phyloP scores from a whole-genome alignment of 2,888 invertebrate species.

The Desoria tigrina region DNA sequence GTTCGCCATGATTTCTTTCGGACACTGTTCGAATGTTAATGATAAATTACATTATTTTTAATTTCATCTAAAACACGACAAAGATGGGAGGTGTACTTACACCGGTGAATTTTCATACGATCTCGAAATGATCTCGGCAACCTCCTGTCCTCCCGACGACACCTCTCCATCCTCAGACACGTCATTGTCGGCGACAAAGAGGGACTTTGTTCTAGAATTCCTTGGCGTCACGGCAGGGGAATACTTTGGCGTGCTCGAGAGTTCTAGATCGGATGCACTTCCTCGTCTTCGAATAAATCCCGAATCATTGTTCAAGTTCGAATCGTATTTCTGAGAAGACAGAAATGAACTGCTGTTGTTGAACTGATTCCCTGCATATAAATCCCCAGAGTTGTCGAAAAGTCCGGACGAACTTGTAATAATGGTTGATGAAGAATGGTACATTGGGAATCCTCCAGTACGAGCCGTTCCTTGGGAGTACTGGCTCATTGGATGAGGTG shows the following conservation, averaged over 20 bases:
- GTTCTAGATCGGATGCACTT: constrained; percentile 46
- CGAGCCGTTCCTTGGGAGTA: constrained; percentile 5
- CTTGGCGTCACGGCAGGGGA: constrained; percentile 26
- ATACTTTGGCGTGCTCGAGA: constrained; percentile 33
- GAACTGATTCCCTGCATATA: not conserved
- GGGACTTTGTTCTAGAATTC: constrained; percentile 43
- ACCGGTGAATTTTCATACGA: constrained; percentile 53
- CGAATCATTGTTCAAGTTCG: not conserved
- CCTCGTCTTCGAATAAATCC: constrained; percentile 34
- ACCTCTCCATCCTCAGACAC: constrained; percentile 52
- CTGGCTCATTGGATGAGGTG: constrained; percentile 15
- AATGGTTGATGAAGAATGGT: constrained; percentile 38
- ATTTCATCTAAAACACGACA: no score
- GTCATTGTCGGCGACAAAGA: constrained; percentile 41
- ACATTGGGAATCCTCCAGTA: constrained; percentile 30
- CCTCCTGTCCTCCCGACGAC: constrained; percentile 52
- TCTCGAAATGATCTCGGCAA: constrained; percentile 51
- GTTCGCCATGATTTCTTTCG: constrained; percentile 49
- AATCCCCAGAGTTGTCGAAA: no score
- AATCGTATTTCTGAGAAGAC: constrained; percentile 15
- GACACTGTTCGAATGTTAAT: constrained; percentile 17
- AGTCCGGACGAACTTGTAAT: constrained; percentile 3
- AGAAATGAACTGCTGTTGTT: not conserved
- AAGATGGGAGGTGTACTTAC: constrained; percentile 34
- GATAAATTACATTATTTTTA: not conserved